Conservation (phyloP, 2,888 invertebrate genomes). For the Ennomos quercinarius region DNA sequence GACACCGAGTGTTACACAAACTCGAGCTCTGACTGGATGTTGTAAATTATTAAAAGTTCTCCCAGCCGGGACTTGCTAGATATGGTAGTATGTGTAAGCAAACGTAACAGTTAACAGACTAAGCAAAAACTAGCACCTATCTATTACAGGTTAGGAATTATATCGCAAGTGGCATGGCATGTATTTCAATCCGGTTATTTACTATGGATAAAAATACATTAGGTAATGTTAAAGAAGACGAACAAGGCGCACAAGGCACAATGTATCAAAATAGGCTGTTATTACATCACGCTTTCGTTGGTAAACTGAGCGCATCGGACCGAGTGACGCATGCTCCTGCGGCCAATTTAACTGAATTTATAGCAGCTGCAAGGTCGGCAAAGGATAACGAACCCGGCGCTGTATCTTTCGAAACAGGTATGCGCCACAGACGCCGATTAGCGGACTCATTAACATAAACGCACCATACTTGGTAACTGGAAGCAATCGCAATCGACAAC, state of each 20-base stretch:
- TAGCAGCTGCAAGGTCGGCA: slow-evolving; percentile 79
- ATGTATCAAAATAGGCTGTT: slow-evolving; percentile 44
- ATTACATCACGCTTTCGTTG: slow-evolving; percentile 59
- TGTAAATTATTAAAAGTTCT: slow-evolving; percentile 24
- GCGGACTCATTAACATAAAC: slow-evolving; percentile 40
- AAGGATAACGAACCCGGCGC: slow-evolving; percentile 77
- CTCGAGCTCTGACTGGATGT: slow-evolving; percentile 31
- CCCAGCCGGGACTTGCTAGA: slow-evolving; percentile 17
- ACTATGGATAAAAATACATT: slow-evolving; percentile 55
- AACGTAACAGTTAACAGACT: slow-evolving; percentile 42
- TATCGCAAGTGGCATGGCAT: slow-evolving; percentile 57
- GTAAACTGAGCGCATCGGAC: slow-evolving; percentile 71
- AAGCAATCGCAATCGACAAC: slow-evolving; percentile 22
- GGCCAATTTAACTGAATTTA: slow-evolving; percentile 79
- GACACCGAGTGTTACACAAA: slow-evolving; percentile 46
- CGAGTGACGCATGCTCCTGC: slow-evolving; percentile 74
- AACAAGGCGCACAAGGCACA: slow-evolving; percentile 1
- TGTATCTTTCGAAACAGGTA: slow-evolving; percentile 63
- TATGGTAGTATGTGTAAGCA: slow-evolving; percentile 16
- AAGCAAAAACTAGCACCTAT: slow-evolving; percentile 70
- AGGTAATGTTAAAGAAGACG: slow-evolving; percentile 37
- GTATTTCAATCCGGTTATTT: slow-evolving; percentile 65
- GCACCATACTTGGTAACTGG: slow-evolving; percentile 30
- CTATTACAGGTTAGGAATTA: slow-evolving; percentile 67
- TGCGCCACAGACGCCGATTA: slow-evolving; percentile 48